Percentiles rank a stretch among this genome's conserved stretches.
phyloP scores from a whole-genome alignment of 2,797 vertebrate genomes.

The Cirrhinus molitorella region DNA sequence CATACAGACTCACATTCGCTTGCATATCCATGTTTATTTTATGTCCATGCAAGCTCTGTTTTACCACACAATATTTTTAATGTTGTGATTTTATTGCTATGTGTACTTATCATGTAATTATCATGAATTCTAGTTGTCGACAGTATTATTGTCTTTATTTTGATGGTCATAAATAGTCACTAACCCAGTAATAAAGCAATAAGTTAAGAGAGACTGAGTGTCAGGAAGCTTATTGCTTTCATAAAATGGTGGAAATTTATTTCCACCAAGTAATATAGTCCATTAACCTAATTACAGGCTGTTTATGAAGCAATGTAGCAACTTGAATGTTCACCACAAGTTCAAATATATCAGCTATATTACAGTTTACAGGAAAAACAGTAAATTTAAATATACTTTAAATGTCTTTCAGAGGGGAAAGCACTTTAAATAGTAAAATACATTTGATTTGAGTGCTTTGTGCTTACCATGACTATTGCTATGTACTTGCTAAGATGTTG shows the following conservation, averaged over 20 bases:
- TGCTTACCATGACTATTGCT: not conserved
- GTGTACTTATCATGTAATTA: not conserved
- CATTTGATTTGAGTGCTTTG: not conserved
- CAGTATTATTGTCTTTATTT: conserved; percentile 14
- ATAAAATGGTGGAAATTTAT: not conserved
- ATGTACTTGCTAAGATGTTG: not conserved
- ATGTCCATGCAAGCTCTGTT: not conserved
- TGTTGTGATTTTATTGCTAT: not conserved
- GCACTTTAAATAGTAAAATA: not conserved
- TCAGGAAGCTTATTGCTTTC: not conserved
- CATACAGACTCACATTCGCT: conserved; percentile 27
- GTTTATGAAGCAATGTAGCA: not conserved
- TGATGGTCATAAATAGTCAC: conserved; percentile 15
- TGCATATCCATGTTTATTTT: conserved; percentile 38
- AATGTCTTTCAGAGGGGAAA: not conserved
- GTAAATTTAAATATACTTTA: not conserved
- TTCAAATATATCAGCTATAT: not conserved
- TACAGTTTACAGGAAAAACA: not conserved
- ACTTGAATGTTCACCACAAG: not conserved
- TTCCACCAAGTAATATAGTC: not conserved
- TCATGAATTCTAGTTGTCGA: not conserved
- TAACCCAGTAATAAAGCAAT: not conserved
- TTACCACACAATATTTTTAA: conserved; percentile 24
- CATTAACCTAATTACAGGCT: not conserved
- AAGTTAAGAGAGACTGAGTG: not conserved